Base-by-base conservation (phyloP, 2,888 invertebrate genomes). In the Coleophora flavipennella region DNA sequence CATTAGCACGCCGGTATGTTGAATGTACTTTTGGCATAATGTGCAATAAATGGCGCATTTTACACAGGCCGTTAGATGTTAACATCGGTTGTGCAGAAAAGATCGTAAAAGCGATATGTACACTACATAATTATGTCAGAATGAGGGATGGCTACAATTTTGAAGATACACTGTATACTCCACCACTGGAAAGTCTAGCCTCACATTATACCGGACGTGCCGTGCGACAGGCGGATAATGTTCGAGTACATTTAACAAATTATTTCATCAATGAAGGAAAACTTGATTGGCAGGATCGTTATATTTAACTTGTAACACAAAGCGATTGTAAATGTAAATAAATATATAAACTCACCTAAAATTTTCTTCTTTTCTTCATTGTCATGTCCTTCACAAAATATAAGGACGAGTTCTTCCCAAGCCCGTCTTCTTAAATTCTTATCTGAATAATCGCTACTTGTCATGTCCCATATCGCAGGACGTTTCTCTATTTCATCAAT, bases 21-120 rank as follows among this genome's bases (percentile, higher is more conserved):
- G 43, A 48, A 44, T 45, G 38, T 40, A 34, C 43, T 13, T 42
- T 44, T 36, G 44, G 44, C 33, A 44, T 43, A 14, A 35, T 43
- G 12, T 31, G 39, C 31, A 42, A 42, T 28, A 44, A 41, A 44
- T 43, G 41, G 40, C 39, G 41, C n/a, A 44, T 45, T 8, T 42
- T 41, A n/a, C 40, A 40, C 31, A 27, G 40, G 31, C 36, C 40
- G 31, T 38, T 44, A 35, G 45, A 47, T 36, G 48, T 46, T 34
- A 41, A 25, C 42, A 33, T 45, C 34, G 43, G 45, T 39, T 50
- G 46, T 36, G 45, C 48, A 39, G 45, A 31, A 13, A 33, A 27
- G 13, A 39, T 39, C 13, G 35, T 39, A 20, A 39, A 39, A 34
- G 26, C 39, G 13, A 34, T 28, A 29, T 36, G 39, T 31, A 31